Evolutionary conservation across 2,888 invertebrate genomes (phyloP), one percentile per base, ranked within the genome.

Genomic region (Lycophotia porphyrea): DNA sequence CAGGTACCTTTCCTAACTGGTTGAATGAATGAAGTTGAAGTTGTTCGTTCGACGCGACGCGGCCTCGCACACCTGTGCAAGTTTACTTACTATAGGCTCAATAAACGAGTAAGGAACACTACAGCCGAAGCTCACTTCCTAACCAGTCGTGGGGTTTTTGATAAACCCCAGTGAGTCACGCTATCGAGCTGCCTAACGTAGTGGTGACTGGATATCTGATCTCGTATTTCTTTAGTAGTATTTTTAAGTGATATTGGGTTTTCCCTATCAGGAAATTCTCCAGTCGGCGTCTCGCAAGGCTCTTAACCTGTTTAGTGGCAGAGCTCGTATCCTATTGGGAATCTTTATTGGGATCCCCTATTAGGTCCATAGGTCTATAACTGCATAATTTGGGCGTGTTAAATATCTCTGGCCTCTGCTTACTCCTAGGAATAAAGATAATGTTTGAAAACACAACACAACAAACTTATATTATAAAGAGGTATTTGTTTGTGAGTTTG

Each of bases 1-100:
- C 27, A 49, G 58, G 39, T 18, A 31, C 39, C 47, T 88, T 80
- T 86, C 60, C 71, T 47, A 69, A 87, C 88, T 88, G 84, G 49
- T 27, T 55, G 61, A 52, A 31, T 81, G 73, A 76, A 81, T 60
- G 77, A 39, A 58, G 49, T 61, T 60, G 77, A 39, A 58, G 49
- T 61, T 44, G 58, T 49, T 34, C 15, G 61, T 70, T 49, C 63
- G 71, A 60, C 60, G 36, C 34, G 70, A 52, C 68, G 65, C 55
- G 61, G 58, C 36, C 58, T 36, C 52, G 34, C 49, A n/a, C 67
- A 69, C 75, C 64, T 82, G 84, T 65, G 39, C 58, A 49, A 27
- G 72, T 70, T 60, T 36, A 52, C 21, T 61, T 55, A 70, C 39
- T 49, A 27, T 27, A 31, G 31, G 15, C 9, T 49, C 27, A 52